Percentiles rank a stretch among this genome's conserved stretches.
Conservation (phyloP, 2,888 invertebrate species). For the Thysanoteuthis rhombus region DNA sequence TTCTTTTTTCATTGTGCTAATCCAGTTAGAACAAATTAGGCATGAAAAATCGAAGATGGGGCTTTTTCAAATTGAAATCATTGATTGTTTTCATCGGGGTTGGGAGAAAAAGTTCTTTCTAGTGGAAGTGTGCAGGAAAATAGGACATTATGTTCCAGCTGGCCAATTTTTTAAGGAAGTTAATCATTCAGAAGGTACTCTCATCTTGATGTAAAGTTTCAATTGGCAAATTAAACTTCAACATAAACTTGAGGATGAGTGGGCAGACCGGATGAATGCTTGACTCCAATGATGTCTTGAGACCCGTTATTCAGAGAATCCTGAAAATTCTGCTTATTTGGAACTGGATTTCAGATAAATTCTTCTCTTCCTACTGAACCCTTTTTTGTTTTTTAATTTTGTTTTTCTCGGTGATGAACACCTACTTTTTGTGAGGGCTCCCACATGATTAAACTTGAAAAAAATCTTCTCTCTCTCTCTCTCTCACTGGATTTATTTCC, state of each 20-base stretch:
- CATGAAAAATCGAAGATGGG: neutral
- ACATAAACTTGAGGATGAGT: neutral
- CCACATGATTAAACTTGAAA: no score
- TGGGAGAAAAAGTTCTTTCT: neutral
- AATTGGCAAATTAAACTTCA: neutral
- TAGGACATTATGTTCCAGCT: conserved; percentile 12
- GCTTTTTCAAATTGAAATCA: neutral
- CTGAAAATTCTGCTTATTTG: neutral
- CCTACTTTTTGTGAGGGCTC: no score
- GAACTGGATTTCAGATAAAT: neutral
- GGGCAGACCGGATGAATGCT: neutral
- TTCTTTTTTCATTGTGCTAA: neutral
- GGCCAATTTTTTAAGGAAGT: neutral
- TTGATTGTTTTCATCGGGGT: neutral
- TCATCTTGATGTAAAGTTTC: neutral
- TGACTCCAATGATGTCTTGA: neutral
- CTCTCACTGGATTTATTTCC: no score
- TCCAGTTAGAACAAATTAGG: neutral
- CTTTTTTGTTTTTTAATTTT: neutral
- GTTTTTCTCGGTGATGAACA: neutral
- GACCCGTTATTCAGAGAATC: neutral
- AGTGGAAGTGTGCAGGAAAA: neutral
- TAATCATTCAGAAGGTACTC: conserved; percentile 12
- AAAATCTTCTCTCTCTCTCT: no score
- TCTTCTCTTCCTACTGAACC: neutral